phyloP scores from a whole-genome alignment of 1,140 invertebrate species.

The Pseudachorutes palmiensis region DNA sequence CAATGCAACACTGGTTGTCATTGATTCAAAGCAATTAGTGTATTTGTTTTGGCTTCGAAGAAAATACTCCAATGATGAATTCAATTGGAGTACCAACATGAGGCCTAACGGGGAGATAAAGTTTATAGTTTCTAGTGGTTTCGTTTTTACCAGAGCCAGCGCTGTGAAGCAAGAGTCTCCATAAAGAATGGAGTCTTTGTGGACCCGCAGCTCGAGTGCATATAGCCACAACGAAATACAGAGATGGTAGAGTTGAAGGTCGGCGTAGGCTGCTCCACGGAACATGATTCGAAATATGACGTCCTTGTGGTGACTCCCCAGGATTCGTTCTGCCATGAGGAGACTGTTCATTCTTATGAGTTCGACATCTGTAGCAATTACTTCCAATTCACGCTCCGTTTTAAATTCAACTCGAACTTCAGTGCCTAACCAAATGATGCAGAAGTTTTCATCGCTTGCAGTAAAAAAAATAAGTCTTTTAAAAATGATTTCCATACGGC shows the following conservation, averaged over 20 bases:
- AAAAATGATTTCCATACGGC: neutral
- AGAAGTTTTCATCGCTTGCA: slow-evolving; percentile 1
- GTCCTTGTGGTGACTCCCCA: slow-evolving; percentile 72
- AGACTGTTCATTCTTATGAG: slow-evolving; percentile 71
- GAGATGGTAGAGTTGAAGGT: slow-evolving; percentile 69
- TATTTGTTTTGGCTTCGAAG: neutral
- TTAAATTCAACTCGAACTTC: slow-evolving; percentile 54
- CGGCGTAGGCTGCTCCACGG: slow-evolving; percentile 69
- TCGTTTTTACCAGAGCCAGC: slow-evolving; percentile 57
- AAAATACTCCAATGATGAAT: neutral
- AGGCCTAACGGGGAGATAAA: neutral
- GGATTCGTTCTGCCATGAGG: slow-evolving; percentile 69
- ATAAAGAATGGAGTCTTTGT: slow-evolving; percentile 63
- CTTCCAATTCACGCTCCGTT: slow-evolving; percentile 59
- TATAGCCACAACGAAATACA: slow-evolving; percentile 78
- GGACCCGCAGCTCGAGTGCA: slow-evolving; percentile 65
- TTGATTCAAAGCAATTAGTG: too few species aligned
- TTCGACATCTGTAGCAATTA: slow-evolving; percentile 64
- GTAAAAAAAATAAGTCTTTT: too few species aligned
- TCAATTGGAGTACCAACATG: slow-evolving; percentile 2
- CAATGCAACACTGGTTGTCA: too few species aligned
- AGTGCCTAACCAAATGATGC: slow-evolving; percentile 13
- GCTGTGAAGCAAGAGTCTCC: slow-evolving; percentile 71
- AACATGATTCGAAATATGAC: slow-evolving; percentile 55
- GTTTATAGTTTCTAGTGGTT: neutral